phyloP scores from a whole-genome alignment of 2,888 invertebrate species.

The Apotomis betuletana region DNA sequence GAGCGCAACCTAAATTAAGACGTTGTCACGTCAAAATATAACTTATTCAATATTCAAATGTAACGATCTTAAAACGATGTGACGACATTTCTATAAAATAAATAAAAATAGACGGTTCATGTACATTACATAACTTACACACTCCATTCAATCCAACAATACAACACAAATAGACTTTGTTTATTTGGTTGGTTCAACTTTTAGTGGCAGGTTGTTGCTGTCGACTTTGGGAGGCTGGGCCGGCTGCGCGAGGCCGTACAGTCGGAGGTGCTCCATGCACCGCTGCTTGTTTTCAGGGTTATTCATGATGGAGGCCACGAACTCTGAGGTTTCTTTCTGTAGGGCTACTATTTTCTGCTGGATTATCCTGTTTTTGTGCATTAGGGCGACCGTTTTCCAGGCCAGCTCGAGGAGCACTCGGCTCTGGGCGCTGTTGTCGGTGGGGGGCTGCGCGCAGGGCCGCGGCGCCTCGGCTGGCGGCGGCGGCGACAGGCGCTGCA shows the following conservation, averaged over 20 bases:
- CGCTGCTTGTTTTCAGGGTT: constrained; percentile 75
- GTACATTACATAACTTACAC: background rate
- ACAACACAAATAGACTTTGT: constrained; percentile 32
- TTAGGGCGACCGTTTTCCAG: constrained; percentile 84
- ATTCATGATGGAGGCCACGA: constrained; percentile 83
- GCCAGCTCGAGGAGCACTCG: constrained; percentile 85
- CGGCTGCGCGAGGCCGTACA: constrained; percentile 54
- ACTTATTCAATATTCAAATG: background rate
- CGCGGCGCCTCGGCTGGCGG: constrained; percentile 33
- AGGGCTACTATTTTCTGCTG: constrained; percentile 84
- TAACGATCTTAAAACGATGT: background rate
- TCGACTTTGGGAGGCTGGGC: constrained; percentile 43
- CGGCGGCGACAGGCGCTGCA: constrained; percentile 59
- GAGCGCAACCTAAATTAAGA: too few species aligned
- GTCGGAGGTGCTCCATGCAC: constrained; percentile 63
- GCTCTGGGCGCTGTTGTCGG: constrained; percentile 66
- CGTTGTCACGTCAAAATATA: too few species aligned
- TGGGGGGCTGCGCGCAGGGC: constrained; percentile 44
- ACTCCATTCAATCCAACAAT: constrained; percentile 6
- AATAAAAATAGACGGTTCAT: constrained; percentile 20
- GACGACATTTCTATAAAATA: constrained; percentile 3
- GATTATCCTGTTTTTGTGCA: constrained; percentile 85
- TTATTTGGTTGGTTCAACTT: constrained; percentile 56
- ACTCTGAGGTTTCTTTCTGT: constrained; percentile 85
- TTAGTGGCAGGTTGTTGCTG: constrained; percentile 54